phyloP scores from a whole-genome alignment of 2,113 vertebrate species.

The Nesogale talazaci region DNA sequence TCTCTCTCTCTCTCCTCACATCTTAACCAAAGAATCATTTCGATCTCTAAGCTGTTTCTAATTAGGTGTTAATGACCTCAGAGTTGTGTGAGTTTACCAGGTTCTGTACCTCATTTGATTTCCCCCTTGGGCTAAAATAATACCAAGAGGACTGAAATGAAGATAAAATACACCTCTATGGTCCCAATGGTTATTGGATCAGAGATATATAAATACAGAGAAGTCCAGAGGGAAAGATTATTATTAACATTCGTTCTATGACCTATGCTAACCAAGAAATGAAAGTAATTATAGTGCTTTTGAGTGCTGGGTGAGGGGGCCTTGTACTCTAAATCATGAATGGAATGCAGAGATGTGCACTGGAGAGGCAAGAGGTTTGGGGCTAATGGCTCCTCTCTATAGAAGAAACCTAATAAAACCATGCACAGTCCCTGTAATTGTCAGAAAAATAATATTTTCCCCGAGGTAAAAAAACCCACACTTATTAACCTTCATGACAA shows the following conservation, averaged over 20 bases:
- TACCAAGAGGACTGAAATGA: slow-evolving; percentile 82
- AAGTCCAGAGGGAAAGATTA: slow-evolving; percentile 82
- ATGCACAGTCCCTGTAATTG: neutral
- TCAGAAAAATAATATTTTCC: neutral
- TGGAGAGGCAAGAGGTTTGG: neutral
- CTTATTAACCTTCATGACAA: slow-evolving; percentile 40
- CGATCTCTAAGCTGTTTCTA: slow-evolving; percentile 84
- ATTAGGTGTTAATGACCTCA: slow-evolving; percentile 87
- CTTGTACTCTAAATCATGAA: slow-evolving; percentile 60
- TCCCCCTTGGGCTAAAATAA: slow-evolving; percentile 83
- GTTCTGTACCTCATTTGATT: slow-evolving; percentile 85
- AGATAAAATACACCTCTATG: slow-evolving; percentile 81
- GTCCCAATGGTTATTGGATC: slow-evolving; percentile 79
- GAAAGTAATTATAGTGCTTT: slow-evolving; percentile 63
- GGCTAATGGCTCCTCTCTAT: neutral
- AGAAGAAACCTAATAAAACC: slow-evolving; percentile 20
- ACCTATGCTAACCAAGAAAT: slow-evolving; percentile 72
- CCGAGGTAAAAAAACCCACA: neutral
- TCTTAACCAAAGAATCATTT: slow-evolving; percentile 81
- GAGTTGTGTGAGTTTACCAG: slow-evolving; percentile 83
- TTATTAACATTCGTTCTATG: slow-evolving; percentile 78
- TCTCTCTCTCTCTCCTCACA: neutral
- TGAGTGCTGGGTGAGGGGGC: slow-evolving; percentile 7
- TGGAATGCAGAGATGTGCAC: neutral
- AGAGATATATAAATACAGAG: slow-evolving; percentile 82